phyloP scores from a whole-genome alignment of 2,888 invertebrate species.

The Rapana venosa region DNA sequence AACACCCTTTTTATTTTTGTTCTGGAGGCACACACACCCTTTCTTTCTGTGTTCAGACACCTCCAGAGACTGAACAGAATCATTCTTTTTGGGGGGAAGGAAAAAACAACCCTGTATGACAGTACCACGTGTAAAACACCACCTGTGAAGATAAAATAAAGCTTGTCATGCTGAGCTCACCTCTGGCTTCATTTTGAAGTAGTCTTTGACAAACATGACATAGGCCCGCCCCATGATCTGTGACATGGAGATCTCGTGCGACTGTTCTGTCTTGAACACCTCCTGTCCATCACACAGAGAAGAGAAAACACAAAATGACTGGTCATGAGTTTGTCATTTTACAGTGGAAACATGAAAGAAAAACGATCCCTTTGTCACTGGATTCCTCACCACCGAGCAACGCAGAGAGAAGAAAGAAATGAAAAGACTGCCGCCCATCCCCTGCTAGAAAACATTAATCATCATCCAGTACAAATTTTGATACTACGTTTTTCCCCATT shows the following conservation, averaged over 20 bases:
- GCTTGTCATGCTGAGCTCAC: constrained; percentile 58
- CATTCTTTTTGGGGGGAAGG: background rate
- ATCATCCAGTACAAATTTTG: too few relatives aligned
- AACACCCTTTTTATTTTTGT: too few relatives aligned
- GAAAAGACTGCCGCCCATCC: too few relatives aligned
- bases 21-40: too few relatives aligned
- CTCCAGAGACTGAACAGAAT: background rate
- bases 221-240: constrained; percentile 93
- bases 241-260: constrained; percentile 89
- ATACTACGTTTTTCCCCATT: too few relatives aligned
- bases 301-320: background rate
- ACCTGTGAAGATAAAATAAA: background rate
- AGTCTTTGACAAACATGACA: constrained; percentile 96
- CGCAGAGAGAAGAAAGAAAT: too few relatives aligned
- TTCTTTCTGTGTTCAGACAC: background rate
- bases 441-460: too few relatives aligned
- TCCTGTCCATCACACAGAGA: constrained; percentile 81
- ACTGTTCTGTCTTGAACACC: constrained; percentile 95
- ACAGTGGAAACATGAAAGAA: too few relatives aligned
- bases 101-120: background rate
- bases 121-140: too few relatives aligned
- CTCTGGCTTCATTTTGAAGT: constrained; percentile 92
- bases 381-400: too few relatives aligned
- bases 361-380: too few relatives aligned
- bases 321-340: too few relatives aligned